These are phyloP conservation scores for Oasisia sp. DNA, from an alignment of 2,888 invertebrate genomes.

Conservation along the genomic window DNA sequence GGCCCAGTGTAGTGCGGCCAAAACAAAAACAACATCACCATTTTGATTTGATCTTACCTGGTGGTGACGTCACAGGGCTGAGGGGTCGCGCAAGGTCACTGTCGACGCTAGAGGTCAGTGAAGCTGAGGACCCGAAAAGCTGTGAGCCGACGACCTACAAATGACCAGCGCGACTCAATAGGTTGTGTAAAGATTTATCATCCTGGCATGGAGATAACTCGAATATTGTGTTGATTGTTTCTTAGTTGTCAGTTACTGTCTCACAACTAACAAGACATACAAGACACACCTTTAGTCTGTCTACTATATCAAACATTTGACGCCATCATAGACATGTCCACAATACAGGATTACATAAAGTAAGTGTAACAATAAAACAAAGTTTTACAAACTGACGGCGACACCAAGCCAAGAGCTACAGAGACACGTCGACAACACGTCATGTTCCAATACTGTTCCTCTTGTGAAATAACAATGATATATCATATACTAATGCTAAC, in stretches of 20 bases:
- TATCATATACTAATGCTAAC: neutral
- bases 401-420: too few species aligned
- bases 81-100: neutral
- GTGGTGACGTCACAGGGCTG: neutral
- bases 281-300: neutral
- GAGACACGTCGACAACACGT: too few species aligned
- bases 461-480: neutral
- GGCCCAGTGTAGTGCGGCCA: neutral
- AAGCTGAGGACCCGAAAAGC: neutral
- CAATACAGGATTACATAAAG: neutral
- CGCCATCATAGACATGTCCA: neutral
- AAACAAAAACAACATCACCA: neutral
- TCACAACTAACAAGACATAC: neutral
- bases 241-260: neutral
- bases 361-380: neutral
- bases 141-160: constrained; percentile 10
- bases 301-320: neutral
- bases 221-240: neutral
- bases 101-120: neutral
- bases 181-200: neutral
- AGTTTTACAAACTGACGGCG: neutral
- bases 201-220: neutral
- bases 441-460: neutral
- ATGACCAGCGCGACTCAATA: neutral
- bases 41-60: neutral